Evolutionary conservation across 2,797 vertebrate species (phyloP), one percentile per base, ranked within the genome.

Genomic region (Syngnathus acus): DNA sequence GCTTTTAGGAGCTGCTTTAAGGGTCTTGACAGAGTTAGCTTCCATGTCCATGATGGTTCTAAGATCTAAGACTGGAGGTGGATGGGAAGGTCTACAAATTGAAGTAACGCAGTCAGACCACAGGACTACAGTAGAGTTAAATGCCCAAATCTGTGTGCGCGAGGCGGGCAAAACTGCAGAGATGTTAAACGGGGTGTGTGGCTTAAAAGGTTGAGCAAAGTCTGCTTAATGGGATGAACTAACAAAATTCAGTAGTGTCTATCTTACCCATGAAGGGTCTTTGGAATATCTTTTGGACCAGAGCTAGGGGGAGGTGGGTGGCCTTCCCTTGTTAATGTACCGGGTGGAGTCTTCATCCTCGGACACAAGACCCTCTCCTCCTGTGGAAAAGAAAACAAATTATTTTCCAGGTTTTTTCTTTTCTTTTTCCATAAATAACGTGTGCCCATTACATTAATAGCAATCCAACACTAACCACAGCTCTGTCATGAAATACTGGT

Each of bases 31-130:
- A 62, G 84, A 86, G 69, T 77, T 95, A 86, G 94, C 94, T 90
- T 99, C 96, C 88, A 93, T 93, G 86, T 99, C 93, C 96, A 99
- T 98, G 82, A 99, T 97, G 67, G 93, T 92, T 90, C 96, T 93
- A 66, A 99, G 92, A 87, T 98, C 94, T 91, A 96, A 74, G 63
- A 95, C 92, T 73, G 94, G 93, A 79, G 93, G 89, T 82, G 82
- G 87, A 73, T 72, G 88, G 84, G 78, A 87, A 84, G 87, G 83
- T 84, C 87, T 90, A 81, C 64, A 68, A 62, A 78, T 68, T 38
- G 60, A 61, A 78, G 65, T 32, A 74, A 70, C 65, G 32, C 58
- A 68, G 38, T 73, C 69, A 72, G 58, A 45, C 40, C 42, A 45
- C n/a, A 62, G 13, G 40, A 63, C 13, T 60, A 32, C 4, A 32